Evolutionary conservation across 2,113 vertebrate species (phyloP).

Genomic region (Daboia siamensis): DNA sequence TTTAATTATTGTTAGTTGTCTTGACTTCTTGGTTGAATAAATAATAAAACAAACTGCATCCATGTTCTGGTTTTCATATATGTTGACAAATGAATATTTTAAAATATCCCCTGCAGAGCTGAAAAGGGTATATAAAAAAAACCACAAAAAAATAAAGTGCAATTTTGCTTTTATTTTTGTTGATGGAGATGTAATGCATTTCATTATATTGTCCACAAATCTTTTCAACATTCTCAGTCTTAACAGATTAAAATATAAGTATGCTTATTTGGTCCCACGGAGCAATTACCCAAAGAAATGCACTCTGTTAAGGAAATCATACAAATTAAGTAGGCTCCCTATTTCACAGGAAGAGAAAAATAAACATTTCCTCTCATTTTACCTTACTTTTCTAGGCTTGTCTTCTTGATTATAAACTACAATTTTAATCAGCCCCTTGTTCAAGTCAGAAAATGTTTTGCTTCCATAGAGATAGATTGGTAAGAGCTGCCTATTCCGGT

Average conservation of each 20-base stretch:
- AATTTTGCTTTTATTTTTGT: neutral
- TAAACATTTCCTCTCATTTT: neutral
- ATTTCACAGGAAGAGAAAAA: neutral
- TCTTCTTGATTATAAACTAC: neutral
- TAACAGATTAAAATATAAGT: neutral
- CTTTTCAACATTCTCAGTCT: neutral
- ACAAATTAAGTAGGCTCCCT: neutral
- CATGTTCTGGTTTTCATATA: neutral
- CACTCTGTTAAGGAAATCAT: neutral
- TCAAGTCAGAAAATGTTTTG: neutral
- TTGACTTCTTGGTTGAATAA: neutral
- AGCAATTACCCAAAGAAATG: neutral
- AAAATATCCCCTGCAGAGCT: neutral
- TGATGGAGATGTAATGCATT: neutral
- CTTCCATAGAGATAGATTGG: neutral
- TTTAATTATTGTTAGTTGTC: neutral
- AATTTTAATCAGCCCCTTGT: neutral
- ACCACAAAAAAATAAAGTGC: neutral
- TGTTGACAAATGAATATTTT: neutral
- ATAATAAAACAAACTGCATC: neutral
- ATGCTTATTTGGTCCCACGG: neutral
- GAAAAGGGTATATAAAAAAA: neutral
- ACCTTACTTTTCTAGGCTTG: neutral
- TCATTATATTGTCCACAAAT: neutral
- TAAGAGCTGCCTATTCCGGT: neutral